A percentile compares a stretch with the other conserved stretches of the same genome.
Conservation (phyloP, 2,113 vertebrate genomes). For the Nibea albiflora region DNA sequence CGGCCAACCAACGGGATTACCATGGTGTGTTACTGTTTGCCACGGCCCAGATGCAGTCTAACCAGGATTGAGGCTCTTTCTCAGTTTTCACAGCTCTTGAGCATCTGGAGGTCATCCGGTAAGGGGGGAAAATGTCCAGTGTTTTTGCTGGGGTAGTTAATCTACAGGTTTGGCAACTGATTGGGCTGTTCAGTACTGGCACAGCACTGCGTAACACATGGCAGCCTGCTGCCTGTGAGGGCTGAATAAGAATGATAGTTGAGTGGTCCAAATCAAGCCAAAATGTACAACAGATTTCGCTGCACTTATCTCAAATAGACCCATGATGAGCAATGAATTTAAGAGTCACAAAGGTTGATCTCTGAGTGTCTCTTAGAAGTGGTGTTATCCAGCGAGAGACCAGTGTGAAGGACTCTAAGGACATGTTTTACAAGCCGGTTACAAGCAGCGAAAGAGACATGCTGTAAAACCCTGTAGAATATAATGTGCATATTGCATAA, state of each 20-base stretch:
- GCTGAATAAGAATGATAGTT: constrained; percentile 71
- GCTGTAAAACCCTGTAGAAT: constrained; percentile 32
- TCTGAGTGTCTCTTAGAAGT: constrained; percentile 46
- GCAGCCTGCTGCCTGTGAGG: constrained; percentile 62
- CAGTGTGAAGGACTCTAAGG: constrained; percentile 49
- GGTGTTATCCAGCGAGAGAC: constrained; percentile 31
- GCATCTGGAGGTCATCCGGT: constrained; percentile 68
- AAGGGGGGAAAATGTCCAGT: constrained; percentile 53
- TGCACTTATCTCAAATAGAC: constrained; percentile 72
- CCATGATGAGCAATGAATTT: constrained; percentile 59
- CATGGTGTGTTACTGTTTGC: constrained; percentile 76
- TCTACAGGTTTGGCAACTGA: constrained; percentile 74
- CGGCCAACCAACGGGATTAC: constrained; percentile 77
- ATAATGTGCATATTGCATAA: constrained; percentile 49
- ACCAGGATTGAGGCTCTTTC: constrained; percentile 63
- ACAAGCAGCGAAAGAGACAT: constrained; percentile 42
- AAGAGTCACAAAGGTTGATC: constrained; percentile 51
- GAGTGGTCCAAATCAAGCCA: constrained; percentile 67
- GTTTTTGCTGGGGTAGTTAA: constrained; percentile 67
- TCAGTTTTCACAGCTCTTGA: constrained; percentile 62
- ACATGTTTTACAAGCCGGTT: constrained; percentile 48
- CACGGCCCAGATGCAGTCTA: constrained; percentile 59
- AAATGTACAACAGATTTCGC: constrained; percentile 63
- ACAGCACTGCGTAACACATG: constrained; percentile 58
- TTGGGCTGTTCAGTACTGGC: constrained; percentile 62